Conservation (phyloP, 2,888 invertebrate species). For the Drosophila affinis region DNA sequence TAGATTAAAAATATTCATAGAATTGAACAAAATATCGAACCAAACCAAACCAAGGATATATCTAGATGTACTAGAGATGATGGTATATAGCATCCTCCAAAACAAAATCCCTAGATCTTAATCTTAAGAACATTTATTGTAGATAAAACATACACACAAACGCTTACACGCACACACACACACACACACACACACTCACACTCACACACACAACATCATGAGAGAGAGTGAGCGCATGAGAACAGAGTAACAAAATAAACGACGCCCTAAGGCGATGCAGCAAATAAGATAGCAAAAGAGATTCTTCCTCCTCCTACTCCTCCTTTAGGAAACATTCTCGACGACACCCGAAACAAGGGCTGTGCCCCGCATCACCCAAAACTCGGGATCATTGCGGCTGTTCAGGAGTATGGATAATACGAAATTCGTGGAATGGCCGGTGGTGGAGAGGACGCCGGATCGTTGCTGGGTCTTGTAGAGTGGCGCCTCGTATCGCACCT, state of each 20-base stretch:
- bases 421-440: constrained; percentile 97
- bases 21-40: background rate
- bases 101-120: background rate
- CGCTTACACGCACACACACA: background rate
- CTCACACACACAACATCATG: background rate
- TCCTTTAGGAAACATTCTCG: constrained; percentile 84
- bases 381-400: constrained; percentile 87
- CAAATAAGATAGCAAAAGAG: constrained; percentile 5
- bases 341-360: constrained; percentile 93
- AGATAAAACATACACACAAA: background rate
- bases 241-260: constrained; percentile 59
- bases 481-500: constrained; percentile 86
- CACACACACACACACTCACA: background rate
- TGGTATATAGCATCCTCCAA: background rate
- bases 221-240: constrained; percentile 1
- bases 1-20: background rate
- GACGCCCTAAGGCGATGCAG: constrained; percentile 45
- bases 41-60: background rate
- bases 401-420: constrained; percentile 91
- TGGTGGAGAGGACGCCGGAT: constrained; percentile 94
- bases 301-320: background rate
- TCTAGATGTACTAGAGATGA: background rate
- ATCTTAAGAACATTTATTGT: constrained; percentile 22
- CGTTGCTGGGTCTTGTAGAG: constrained; percentile 95
- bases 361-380: constrained; percentile 95